These are phyloP conservation scores for Gnatocerus cornutus DNA, from an alignment of 2,888 invertebrate genomes.

Conservation along the genomic window DNA sequence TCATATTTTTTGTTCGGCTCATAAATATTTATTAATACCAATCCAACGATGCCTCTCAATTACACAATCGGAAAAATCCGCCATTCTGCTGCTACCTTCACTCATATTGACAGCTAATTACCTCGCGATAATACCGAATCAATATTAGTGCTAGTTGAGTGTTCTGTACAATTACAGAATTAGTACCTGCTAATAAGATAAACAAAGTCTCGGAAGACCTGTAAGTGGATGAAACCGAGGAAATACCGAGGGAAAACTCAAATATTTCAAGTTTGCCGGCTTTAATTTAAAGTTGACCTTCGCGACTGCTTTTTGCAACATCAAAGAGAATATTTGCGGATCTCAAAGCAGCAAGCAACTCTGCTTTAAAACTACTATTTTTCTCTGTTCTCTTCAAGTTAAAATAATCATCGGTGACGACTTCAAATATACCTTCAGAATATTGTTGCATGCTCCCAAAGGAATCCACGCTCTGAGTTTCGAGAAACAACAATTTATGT, in stretches of 20 bases:
- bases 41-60: too few species aligned
- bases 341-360: not conserved
- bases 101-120: slow-evolving; percentile 6
- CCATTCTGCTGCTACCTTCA: not conserved
- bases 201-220: slow-evolving; percentile 16
- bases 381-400: not conserved
- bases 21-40: not conserved
- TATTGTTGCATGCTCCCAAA: slow-evolving; percentile 31
- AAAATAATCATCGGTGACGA: too few species aligned
- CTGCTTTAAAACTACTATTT: slow-evolving; percentile 1
- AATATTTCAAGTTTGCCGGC: slow-evolving; percentile 20
- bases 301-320: not conserved
- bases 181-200: slow-evolving; percentile 24
- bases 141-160: not conserved
- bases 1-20: too few species aligned
- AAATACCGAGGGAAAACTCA: slow-evolving; percentile 6
- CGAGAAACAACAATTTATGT: slow-evolving; percentile 27
- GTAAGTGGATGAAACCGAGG: slow-evolving; percentile 11
- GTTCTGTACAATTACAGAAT: slow-evolving; percentile 14
- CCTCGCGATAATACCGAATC: slow-evolving; percentile 2
- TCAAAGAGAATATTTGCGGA: slow-evolving; percentile 7
- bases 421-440: slow-evolving; percentile 6
- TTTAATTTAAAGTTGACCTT: slow-evolving; percentile 22
- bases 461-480: slow-evolving; percentile 13
- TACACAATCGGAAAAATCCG: too few species aligned